Base-by-base conservation (phyloP, 2,113 vertebrate genomes). In the Circaetus gallicus region DNA sequence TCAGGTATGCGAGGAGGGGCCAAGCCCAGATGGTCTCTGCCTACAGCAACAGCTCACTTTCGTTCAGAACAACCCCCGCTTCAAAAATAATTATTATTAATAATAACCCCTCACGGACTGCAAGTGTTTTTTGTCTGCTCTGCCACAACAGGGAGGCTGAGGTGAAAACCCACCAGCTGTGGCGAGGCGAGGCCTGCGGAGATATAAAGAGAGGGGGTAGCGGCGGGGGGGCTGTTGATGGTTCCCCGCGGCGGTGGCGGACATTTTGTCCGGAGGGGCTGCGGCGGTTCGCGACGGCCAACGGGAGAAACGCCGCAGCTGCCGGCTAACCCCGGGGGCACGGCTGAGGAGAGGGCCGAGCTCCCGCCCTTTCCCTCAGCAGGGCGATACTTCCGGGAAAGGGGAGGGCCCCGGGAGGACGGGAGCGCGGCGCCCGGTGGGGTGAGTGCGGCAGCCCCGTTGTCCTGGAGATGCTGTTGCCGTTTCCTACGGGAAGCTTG, bases 11-110 rank as follows among this genome's bases (percentile, higher is more conserved):
- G 0, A 50, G 4, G 19, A 38, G 8, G 2, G 4, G 11, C 62
- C 21, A 47, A 36, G 18, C 7, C 53, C 2, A 0, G 5, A 10
- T 0, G 0, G 17, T 12, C 34, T 34, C 13, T 2, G 1, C 6
- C 28, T 36, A n/a, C 28, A 47, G 47, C 74, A 76, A 19, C 7
- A 58, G 16, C 16, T 53, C 31, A 1, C 6, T 12, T 18, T 15
- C 0, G 4, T 7, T 29, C 10, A 29, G 17, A 77, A 8, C 31
- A 58, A 49, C 3, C 3, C 5, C 2, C 1, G 2, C 70, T 62
- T 56, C 29, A 52, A 25, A 65, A 82, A 19, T 4, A 38, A 43
- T 16, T 16, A 34, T 10, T 1, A 21, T 9, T 16, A 43, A 24
- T 11, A 78, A 45, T 3, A 24, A 31, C 3, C 9, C 5, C 6